Base-by-base conservation (phyloP, 2,888 invertebrate genomes). In the Agrotis exclamationis region DNA sequence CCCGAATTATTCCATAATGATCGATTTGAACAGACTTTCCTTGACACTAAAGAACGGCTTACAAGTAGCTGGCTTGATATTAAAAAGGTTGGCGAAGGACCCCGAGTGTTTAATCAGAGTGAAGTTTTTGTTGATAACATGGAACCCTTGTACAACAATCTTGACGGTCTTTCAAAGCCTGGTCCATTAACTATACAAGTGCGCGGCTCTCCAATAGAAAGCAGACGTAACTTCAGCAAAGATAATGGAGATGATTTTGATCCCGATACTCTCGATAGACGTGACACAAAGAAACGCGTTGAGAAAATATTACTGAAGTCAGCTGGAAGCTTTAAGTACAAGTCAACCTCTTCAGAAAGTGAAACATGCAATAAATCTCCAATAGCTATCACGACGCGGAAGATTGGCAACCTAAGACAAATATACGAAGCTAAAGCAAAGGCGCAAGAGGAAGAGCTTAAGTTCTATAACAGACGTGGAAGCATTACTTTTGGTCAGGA, bases 181-280 rank as follows among this genome's bases (percentile, higher is more conserved):
- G 98, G 98, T 5, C 97, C 98, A 75, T 95, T 98, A 85, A 98
- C 98, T 14, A 98, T 98, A 76, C 97, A 98, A 94, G 98, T 98
- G 95, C 97, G 91, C 97, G 98, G 93, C 92, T 97, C 88, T 96
- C 97, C 98, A 0, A 96, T 97, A 69, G 97, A 97, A 87, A 96
- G 96, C 20, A 96, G 96, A 73, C 97, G 97, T 50, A 96, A 97
- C 63, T 97, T 97, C 76, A 97, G 97, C 16, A 98, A 98, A 11
- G 39, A 39, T 39, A 39, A 39, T 39, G 39, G 39, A 86, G 97
- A 97, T 71, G 82, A 82, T 50, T 98, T 98, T 88, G 98, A 98
- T 89, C 98, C 98, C 0, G 98, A 98, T 84, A 98, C 98, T 0
- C 95, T 98, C 44, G 98, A 98, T 86, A 96, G 98, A 51, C 89